Evolutionary conservation across 2,797 vertebrate genomes (phyloP).

Genomic region (Sebastes matsubarae): DNA sequence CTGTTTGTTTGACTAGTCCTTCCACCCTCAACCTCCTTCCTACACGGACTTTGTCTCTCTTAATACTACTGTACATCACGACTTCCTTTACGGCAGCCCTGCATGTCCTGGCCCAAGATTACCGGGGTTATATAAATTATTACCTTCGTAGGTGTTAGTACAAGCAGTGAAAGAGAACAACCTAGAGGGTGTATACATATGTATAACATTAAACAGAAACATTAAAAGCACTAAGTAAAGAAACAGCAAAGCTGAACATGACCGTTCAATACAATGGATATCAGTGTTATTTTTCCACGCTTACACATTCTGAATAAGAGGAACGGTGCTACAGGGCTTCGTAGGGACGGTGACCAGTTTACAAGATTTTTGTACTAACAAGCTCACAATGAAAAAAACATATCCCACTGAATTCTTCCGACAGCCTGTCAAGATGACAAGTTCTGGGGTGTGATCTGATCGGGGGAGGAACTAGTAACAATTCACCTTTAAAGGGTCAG

Average conservation of each 20-base stretch:
- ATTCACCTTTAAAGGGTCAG: background rate
- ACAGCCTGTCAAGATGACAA: background rate
- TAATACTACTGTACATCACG: background rate
- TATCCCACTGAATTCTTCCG: background rate
- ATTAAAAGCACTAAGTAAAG: background rate
- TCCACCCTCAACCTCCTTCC: too few species aligned
- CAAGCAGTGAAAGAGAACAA: background rate
- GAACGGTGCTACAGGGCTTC: background rate
- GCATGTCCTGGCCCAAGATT: background rate
- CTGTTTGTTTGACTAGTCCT: too few species aligned
- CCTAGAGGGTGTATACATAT: background rate
- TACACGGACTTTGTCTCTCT: background rate
- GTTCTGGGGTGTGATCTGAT: background rate
- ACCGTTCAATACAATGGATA: background rate
- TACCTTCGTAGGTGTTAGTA: background rate
- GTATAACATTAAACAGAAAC: background rate
- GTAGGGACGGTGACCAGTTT: background rate
- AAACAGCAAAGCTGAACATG: background rate
- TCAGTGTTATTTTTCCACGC: background rate
- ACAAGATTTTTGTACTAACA: background rate
- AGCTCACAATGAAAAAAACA: background rate
- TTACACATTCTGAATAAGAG: background rate
- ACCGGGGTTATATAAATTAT: background rate
- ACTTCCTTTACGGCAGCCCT: background rate
- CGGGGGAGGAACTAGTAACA: background rate